Evolutionary conservation across 2,797 vertebrate genomes (phyloP).

Genomic region (Gallirallus australis): DNA sequence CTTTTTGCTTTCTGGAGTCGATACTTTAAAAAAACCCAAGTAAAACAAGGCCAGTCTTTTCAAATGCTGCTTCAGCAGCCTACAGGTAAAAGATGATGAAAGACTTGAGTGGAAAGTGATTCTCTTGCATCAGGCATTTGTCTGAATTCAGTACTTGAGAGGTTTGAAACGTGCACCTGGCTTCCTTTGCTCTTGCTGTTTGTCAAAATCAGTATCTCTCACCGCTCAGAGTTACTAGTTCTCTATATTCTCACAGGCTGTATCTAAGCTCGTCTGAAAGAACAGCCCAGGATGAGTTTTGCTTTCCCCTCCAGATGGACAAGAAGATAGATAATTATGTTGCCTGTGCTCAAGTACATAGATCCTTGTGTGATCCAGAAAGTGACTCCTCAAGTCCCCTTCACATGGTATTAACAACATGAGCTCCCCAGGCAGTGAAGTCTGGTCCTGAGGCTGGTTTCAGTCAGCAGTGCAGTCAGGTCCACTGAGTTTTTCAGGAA

Average conservation of each 20-base stretch:
- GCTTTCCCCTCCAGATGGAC: not conserved
- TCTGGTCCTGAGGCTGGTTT: not conserved
- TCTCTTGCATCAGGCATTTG: not conserved
- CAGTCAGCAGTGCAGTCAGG: not conserved
- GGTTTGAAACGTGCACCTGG: not conserved
- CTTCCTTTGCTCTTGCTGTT: not conserved
- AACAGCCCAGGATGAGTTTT: not conserved
- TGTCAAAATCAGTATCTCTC: not conserved
- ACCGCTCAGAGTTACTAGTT: not conserved
- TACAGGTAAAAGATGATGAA: not conserved
- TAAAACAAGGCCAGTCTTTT: not conserved
- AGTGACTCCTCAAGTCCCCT: not conserved
- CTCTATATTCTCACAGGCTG: not conserved
- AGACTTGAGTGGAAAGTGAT: not conserved
- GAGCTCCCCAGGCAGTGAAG: not conserved
- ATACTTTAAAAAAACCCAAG: too few species aligned
- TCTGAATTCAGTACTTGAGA: not conserved
- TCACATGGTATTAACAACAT: not conserved
- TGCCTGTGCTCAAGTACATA: not conserved
- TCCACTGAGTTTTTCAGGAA: not conserved
- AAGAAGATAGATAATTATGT: accelerated
- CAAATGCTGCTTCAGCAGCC: not conserved
- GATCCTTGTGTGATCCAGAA: not conserved
- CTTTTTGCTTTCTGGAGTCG: not conserved
- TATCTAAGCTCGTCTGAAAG: not conserved